Conservation (phyloP, 2,888 invertebrate genomes). For the Eledona agricola region DNA sequence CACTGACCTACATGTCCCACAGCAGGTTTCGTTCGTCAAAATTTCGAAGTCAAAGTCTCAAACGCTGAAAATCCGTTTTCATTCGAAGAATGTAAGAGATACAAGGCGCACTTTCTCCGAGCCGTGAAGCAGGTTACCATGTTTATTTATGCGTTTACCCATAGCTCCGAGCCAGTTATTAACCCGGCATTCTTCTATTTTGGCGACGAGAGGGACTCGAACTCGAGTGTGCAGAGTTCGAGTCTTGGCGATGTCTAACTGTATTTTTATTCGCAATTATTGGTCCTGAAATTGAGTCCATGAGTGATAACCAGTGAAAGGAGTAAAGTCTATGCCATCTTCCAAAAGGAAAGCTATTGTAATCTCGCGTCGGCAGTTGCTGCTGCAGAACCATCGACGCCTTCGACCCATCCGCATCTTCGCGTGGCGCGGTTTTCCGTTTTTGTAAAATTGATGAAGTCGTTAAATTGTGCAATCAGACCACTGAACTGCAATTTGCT, state of each 20-base stretch:
- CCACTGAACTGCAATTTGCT: constrained; percentile 19
- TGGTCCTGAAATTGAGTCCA: constrained; percentile 7
- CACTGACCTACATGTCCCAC: too few species aligned
- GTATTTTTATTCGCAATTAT: neutral
- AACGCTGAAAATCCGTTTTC: constrained; percentile 1
- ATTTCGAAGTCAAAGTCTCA: neutral
- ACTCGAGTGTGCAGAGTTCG: too few species aligned
- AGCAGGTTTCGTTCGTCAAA: neutral
- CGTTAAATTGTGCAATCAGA: constrained; percentile 17
- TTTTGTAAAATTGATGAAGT: constrained; percentile 21
- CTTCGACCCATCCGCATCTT: constrained; percentile 1
- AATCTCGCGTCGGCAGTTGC: constrained; percentile 35
- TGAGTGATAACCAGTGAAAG: constrained; percentile 36
- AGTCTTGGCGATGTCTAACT: too few species aligned
- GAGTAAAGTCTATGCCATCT: constrained; percentile 20
- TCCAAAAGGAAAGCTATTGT: constrained; percentile 37
- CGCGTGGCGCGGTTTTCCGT: constrained; percentile 1
- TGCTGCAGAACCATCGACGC: constrained; percentile 7
- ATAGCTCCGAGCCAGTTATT: too few species aligned
- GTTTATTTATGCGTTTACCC: constrained; percentile 33
- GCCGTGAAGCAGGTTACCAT: constrained; percentile 45
- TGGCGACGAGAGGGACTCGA: neutral
- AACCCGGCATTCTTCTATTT: neutral
- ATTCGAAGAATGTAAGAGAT: constrained; percentile 6
- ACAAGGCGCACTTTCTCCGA: constrained; percentile 35